Base-by-base conservation (phyloP, 2,888 invertebrate genomes). In the Pachliopta kotzebuea region DNA sequence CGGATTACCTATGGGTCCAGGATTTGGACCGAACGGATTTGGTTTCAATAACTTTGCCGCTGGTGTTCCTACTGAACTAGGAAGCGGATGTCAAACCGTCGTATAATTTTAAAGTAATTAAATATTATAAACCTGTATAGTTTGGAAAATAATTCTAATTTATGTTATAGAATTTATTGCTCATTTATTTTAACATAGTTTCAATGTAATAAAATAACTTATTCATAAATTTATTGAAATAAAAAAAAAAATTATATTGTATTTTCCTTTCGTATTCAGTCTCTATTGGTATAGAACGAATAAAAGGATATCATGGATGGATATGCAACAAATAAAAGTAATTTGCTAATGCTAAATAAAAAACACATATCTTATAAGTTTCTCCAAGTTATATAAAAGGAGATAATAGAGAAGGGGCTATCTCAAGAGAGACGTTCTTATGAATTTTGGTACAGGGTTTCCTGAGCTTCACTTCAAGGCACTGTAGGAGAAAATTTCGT, bases 1-100 rank as follows among this genome's bases (percentile, higher is more conserved):
- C 23, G 69, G 67, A 37, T 63, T 64, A 8, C 67, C 69, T 2
- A 62, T 62, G 61, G 65, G 62, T 18, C 65, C 61, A 24, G 58
- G 61, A 24, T 65, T 57, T 54, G 61, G 57, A 18, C 49, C 58
- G 0, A 68, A 64, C 31, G 66, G 63, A 49, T 64, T 63, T 6
- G 67, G 65, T 37, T 56, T 55, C 24, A 66, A 66, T 24, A 58
- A 42, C 53, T 62, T 61, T 52, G 59, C 53, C n/a, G 49, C 60
- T 14, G 45, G 29, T 24, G 50, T 57, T 60, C 63, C 67, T 21
- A 62, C 53, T 60, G 67, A 67, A 57, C 3, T 58, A 31, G 62
- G 53, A 63, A 53, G 23, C 20, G 60, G 56, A 8, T 23, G 50
- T 52, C 60, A 56, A 29, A 45, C 52, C 21, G 8, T 50, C 11